A percentile compares a stretch with the other conserved stretches of the same genome.
Conservation (phyloP, 2,113 vertebrate species). For the Phrynocephalus versicolor region DNA sequence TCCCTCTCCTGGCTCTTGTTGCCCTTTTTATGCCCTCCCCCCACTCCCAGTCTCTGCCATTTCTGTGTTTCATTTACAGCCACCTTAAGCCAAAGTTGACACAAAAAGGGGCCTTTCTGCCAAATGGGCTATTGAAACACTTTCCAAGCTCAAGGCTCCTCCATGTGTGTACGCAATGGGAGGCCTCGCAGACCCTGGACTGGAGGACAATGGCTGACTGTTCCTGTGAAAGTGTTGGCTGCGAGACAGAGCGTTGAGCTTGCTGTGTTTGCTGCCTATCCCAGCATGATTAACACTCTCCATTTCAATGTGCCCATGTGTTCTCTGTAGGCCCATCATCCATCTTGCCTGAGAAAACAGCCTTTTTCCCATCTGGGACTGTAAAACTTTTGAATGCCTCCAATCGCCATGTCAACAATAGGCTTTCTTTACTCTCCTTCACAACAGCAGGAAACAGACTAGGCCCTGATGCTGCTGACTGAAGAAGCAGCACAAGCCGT, state of each 20-base stretch:
- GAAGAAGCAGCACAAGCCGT: not conserved
- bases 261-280: not conserved
- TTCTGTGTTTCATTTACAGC: not conserved
- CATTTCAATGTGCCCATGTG: slow-evolving; percentile 27
- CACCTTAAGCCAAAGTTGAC: not conserved
- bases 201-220: slow-evolving; percentile 1
- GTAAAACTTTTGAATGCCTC: not conserved
- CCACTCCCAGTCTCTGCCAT: not conserved
- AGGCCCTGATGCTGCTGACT: not conserved
- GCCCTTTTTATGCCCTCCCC: not conserved
- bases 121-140: slow-evolving; percentile 1
- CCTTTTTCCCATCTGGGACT: not conserved
- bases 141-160: not conserved
- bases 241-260: slow-evolving; percentile 1
- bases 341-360: slow-evolving; percentile 20
- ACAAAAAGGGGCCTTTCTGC: slow-evolving; percentile 18
- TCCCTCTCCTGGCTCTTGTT: not conserved
- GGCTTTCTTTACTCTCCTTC: not conserved
- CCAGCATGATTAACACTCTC: slow-evolving; percentile 32
- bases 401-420: not conserved
- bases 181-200: not conserved
- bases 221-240: not conserved
- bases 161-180: not conserved
- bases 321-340: slow-evolving; percentile 16
- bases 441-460: not conserved